A percentile compares a stretch with the other conserved stretches of the same genome.
These are phyloP conservation scores for Iphiclides podalirius DNA, from an alignment of 2,888 invertebrate genomes.

Conservation along the genomic window DNA sequence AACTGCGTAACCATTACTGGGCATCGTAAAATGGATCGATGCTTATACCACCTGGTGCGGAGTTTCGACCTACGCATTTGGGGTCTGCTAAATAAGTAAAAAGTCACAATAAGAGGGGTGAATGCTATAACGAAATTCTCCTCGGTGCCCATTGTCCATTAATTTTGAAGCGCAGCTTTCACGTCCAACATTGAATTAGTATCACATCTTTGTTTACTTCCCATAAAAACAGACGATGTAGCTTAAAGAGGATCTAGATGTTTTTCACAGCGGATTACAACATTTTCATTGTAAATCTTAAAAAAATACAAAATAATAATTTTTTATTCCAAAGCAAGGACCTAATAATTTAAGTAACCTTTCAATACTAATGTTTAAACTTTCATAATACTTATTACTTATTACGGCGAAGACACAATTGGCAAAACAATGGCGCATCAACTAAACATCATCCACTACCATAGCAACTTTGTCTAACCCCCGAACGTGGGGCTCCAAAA, in stretches of 20 bases:
- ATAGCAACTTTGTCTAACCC: constrained; percentile 61
- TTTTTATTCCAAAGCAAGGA: too few species aligned
- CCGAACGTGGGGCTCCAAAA: constrained; percentile 61
- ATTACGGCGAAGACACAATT: too few species aligned
- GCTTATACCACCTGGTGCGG: constrained; percentile 49
- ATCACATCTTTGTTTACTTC: background rate
- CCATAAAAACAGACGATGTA: too few species aligned
- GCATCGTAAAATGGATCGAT: constrained; percentile 38
- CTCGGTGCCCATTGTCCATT: constrained; percentile 19
- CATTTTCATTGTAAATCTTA: too few species aligned
- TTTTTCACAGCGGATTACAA: too few species aligned
- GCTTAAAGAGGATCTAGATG: too few species aligned
- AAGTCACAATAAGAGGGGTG: constrained; percentile 19
- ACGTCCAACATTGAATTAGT: background rate
- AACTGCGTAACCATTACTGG: constrained; percentile 30
- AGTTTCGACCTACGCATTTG: constrained; percentile 33
- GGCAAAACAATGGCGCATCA: constrained; percentile 64
- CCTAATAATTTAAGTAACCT: too few species aligned
- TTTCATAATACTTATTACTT: too few species aligned
- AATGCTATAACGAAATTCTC: constrained; percentile 12
- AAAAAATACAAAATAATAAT: too few species aligned
- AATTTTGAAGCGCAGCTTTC: constrained; percentile 15
- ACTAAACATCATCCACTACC: constrained; percentile 58
- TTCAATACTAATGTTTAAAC: too few species aligned
- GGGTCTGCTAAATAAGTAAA: constrained; percentile 20